These are phyloP conservation scores for Orthosia gothica DNA, from an alignment of 2,888 invertebrate genomes.

Conservation along the genomic window DNA sequence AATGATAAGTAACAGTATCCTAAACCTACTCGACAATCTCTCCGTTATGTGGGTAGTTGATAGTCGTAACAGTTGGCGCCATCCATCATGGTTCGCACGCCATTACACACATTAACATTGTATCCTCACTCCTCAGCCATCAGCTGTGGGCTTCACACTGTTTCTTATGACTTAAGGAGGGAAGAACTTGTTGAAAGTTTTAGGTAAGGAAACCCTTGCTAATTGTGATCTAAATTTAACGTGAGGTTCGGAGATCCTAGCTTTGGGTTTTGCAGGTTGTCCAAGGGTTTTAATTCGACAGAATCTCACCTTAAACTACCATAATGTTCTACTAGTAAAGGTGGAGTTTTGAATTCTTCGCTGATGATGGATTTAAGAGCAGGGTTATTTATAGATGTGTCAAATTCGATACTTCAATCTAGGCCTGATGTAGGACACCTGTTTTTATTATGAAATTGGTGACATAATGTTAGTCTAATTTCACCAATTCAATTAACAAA, in stretches of 20 bases:
- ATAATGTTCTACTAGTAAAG: no score
- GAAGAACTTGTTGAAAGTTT: background rate
- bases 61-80: slow-evolving; percentile 44
- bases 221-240: background rate
- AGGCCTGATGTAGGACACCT: background rate
- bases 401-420: background rate
- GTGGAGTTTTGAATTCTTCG: no score
- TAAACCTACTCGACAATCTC: slow-evolving; percentile 13
- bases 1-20: slow-evolving; percentile 31
- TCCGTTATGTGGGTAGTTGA: slow-evolving; percentile 28
- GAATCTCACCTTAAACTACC: no score
- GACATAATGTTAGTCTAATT: background rate
- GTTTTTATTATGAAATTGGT: background rate
- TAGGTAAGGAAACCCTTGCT: background rate
- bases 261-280: no score
- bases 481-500: no score
- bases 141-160: slow-evolving; percentile 30
- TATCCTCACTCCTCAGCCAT: background rate
- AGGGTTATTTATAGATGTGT: no score
- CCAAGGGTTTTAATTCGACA: no score
- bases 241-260: no score
- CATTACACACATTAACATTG: slow-evolving; percentile 49
- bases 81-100: slow-evolving; percentile 55
- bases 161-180: slow-evolving; percentile 22
- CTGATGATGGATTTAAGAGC: no score